Conservation (phyloP, 2,797 vertebrate species). For the Gambelia wislizenii region DNA sequence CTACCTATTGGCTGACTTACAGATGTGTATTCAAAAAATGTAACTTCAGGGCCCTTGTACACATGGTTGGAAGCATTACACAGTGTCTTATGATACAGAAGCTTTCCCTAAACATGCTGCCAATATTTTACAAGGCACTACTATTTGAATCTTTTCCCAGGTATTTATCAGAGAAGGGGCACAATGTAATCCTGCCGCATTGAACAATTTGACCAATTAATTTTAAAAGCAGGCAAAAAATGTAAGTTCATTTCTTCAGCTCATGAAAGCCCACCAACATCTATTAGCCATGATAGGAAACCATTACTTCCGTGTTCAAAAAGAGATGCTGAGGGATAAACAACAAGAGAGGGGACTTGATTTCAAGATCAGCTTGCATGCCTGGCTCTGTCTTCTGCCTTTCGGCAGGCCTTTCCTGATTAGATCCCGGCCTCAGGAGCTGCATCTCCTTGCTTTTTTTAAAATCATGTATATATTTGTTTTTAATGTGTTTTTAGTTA, state of each 20-base stretch:
- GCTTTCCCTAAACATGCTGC: no score
- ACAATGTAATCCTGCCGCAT: not conserved
- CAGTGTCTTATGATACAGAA: no score
- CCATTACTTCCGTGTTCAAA: not conserved
- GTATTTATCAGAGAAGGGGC: not conserved
- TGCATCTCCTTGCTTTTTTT: no score
- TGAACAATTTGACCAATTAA: not conserved
- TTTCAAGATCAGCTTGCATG: not conserved
- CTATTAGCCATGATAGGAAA: not conserved
- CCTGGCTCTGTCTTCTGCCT: no score
- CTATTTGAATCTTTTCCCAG: not conserved
- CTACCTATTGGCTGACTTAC: no score
- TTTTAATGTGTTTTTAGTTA: no score
- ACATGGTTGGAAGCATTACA: not conserved
- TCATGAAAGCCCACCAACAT: not conserved
- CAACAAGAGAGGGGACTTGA: not conserved
- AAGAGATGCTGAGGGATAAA: not conserved
- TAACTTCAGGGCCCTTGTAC: not conserved
- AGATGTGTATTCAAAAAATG: no score
- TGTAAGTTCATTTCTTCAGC: not conserved
- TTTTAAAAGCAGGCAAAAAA: not conserved
- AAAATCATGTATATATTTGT: no score
- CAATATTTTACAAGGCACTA: no score
- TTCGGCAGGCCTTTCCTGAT: no score
- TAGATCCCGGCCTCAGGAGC: no score